These are phyloP conservation scores for Anthopleura sola DNA, from an alignment of 64 coral and sea anemone genomes.

Conservation along the genomic window DNA sequence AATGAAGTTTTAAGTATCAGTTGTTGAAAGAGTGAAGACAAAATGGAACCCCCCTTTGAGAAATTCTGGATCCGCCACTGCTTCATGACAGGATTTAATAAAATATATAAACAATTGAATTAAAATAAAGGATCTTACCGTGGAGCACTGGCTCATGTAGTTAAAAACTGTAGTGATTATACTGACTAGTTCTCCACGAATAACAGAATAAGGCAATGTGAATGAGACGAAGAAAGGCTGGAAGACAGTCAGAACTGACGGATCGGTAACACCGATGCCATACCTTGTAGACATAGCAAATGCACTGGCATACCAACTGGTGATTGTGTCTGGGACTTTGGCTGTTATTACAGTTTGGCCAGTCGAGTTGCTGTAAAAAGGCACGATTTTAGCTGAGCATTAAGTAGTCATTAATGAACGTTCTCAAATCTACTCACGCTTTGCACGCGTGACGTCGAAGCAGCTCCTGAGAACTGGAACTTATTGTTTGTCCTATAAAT, in stretches of 20 bases:
- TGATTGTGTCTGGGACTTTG: constrained; percentile 83
- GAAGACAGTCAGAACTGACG: constrained; percentile 69
- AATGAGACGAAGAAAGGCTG: constrained; percentile 92
- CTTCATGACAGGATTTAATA: too few relatives aligned
- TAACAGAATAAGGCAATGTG: constrained; percentile 85
- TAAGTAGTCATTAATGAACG: background rate
- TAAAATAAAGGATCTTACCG: constrained; percentile 42
- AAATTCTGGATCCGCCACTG: too few relatives aligned
- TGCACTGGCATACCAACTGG: constrained; percentile 85
- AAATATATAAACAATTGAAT: too few relatives aligned
- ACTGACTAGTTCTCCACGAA: constrained; percentile 86
- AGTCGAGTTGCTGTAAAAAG: constrained; percentile 42
- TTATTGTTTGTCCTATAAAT: too few relatives aligned
- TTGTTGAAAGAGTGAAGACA: too few relatives aligned
- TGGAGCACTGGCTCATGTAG: constrained; percentile 72
- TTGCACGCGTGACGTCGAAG: too few relatives aligned
- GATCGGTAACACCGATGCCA: constrained; percentile 80
- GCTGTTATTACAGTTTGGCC: constrained; percentile 54
- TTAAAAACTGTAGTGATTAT: constrained; percentile 82
- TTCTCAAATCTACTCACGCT: background rate
- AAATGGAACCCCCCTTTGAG: too few relatives aligned
- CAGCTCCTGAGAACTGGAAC: too few relatives aligned
- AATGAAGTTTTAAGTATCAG: too few relatives aligned
- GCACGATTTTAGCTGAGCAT: too few relatives aligned
- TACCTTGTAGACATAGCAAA: constrained; percentile 84